Evolutionary conservation across 2,113 vertebrate species (phyloP).

Genomic region (Ageneiosus marmoratus): DNA sequence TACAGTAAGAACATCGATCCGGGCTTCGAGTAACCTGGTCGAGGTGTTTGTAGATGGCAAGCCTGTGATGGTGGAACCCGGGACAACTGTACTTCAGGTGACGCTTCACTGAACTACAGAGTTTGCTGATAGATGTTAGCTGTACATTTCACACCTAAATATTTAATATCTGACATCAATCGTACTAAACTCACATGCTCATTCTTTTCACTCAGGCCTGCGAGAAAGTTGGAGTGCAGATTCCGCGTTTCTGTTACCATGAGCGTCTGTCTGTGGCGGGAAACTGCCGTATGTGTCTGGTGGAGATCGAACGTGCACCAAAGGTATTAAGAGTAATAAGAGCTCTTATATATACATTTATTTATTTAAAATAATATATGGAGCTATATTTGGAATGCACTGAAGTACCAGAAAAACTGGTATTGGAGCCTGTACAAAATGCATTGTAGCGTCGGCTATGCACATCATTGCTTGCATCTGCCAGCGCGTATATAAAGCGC

Average conservation of each 20-base stretch:
- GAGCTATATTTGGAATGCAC: no score
- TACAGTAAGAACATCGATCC: constrained; percentile 75
- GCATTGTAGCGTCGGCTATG: no score
- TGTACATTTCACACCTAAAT: neutral
- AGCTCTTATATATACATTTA: no score
- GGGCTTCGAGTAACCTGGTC: constrained; percentile 82
- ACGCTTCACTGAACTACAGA: neutral
- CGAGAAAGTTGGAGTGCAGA: constrained; percentile 91
- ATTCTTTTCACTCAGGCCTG: constrained; percentile 76
- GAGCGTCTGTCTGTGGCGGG: constrained; percentile 92
- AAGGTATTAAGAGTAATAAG: constrained; percentile 78
- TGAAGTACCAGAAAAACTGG: no score
- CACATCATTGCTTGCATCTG: no score
- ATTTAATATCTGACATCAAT: neutral
- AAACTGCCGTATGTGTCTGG: constrained; percentile 95
- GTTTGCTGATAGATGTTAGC: neutral
- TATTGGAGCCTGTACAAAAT: no score
- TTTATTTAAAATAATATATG: no score
- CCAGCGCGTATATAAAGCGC: no score
- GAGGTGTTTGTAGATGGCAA: constrained; percentile 93
- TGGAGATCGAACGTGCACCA: constrained; percentile 93
- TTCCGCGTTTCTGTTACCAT: constrained; percentile 95
- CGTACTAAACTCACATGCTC: neutral
- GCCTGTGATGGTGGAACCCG: constrained; percentile 86
- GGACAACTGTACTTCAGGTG: constrained; percentile 94